phyloP scores from a whole-genome alignment of 2,888 invertebrate genomes.

The Onchidella celtica region DNA sequence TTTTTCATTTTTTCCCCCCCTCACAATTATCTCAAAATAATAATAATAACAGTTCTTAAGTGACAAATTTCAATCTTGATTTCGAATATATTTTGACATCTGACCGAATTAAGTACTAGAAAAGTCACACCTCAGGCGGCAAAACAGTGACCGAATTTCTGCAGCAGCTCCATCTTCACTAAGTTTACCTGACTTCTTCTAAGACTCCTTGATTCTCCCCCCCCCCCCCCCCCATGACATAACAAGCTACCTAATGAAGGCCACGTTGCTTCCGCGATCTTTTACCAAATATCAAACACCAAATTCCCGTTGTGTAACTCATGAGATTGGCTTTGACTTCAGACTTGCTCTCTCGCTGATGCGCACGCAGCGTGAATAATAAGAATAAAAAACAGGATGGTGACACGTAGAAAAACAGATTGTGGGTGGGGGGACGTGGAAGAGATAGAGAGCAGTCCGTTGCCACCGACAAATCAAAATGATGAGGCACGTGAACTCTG shows the following conservation, averaged over 20 bases:
- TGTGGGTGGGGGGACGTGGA: no score
- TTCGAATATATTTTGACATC: no score
- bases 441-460: neutral
- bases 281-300: constrained; percentile 4
- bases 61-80: no score
- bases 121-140: no score
- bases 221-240: neutral
- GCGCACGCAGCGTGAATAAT: neutral
- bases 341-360: neutral
- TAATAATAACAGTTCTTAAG: no score
- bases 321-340: neutral
- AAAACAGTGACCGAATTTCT: neutral
- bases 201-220: neutral
- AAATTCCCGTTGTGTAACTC: neutral
- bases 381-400: neutral
- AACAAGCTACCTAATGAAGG: neutral
- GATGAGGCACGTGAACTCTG: neutral
- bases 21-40: no score
- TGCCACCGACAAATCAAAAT: neutral
- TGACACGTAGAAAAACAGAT: neutral
- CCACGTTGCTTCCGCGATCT: constrained; percentile 17
- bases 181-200: constrained; percentile 2
- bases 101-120: no score
- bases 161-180: neutral
- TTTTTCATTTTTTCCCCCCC: no score